These are phyloP conservation scores for Tringa solitaria DNA, from an alignment of 2,113 vertebrate genomes.

Conservation along the genomic window DNA sequence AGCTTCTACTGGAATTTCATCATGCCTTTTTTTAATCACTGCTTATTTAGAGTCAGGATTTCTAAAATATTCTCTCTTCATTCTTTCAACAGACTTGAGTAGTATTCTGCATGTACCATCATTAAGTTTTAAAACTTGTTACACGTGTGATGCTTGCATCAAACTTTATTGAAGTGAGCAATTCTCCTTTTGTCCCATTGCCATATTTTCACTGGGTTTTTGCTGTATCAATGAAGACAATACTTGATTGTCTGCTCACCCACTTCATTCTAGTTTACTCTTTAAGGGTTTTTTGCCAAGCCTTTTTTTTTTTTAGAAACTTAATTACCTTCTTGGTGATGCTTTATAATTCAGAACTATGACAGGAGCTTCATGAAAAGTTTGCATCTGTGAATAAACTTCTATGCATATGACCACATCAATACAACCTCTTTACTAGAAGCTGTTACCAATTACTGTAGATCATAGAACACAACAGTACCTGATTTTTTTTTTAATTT, in stretches of 20 bases:
- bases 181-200: background rate
- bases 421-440: background rate
- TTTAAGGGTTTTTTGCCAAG: fast-evolving
- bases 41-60: background rate
- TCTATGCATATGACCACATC: background rate
- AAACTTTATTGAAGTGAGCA: background rate
- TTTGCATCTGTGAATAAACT: background rate
- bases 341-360: background rate
- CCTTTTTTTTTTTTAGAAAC: background rate
- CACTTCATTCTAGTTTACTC: background rate
- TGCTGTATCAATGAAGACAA: background rate
- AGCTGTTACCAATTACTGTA: background rate
- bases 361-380: background rate
- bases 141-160: background rate
- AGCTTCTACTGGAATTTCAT: background rate
- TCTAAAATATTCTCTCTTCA: background rate
- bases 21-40: background rate
- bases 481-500: background rate
- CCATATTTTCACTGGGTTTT: background rate
- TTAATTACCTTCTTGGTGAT: background rate
- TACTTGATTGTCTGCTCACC: background rate
- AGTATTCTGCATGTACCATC: background rate
- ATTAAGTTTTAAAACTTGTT: background rate
- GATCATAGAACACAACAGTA: background rate
- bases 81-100: background rate